Base-by-base conservation (phyloP, 1,140 invertebrate genomes). In the Sycophila sp. region DNA sequence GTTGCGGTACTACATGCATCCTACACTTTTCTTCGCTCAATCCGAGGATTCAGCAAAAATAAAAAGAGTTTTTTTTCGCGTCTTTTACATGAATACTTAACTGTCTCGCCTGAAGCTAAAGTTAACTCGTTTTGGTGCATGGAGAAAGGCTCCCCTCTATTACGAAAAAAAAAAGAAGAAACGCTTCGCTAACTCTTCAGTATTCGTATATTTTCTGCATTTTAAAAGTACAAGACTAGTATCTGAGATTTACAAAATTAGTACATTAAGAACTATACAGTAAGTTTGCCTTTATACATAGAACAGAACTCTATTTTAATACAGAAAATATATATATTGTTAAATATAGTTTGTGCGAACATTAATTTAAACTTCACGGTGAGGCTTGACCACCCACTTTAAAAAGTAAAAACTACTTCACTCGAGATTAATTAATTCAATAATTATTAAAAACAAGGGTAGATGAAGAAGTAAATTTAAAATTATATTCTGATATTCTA, bases 161-260 rank as follows among this genome's bases (percentile, higher is more conserved):
- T 63, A 47, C 69, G 55, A 40, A 62, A 60, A n/a, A n/a, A n/a
- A n/a, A n/a, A n/a, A n/a, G n/a, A n/a, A n/a, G n/a, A n/a, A n/a
- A n/a, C n/a, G n/a, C n/a, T n/a, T n/a, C n/a, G 26, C 40, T 68
- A 28, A 32, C 19, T 42, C 11, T 40, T 13, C 1, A 2, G 42
- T 47, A 69, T n/a, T n/a, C n/a, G 45, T 22, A 69, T 69, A 60
- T 69, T 70, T 70, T 63, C 34, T 69, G 49, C 45, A 55, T 69
- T 65, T 68, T 49, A 34, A 64, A 70, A 56, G 28, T 58, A 70
- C 64, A 70, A 70, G 69, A 70, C 69, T 70, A 70, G 69, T 70
- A 64, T 70, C 36, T 70, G 69, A 64, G 60, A 70, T 70, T 70
- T 64, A 70, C 38, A 70, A 70, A 70, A 58, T 64, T 64, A 64